Conservation (phyloP, 35 echinoderm and acorn worm species). For the Anneissia japonica region DNA sequence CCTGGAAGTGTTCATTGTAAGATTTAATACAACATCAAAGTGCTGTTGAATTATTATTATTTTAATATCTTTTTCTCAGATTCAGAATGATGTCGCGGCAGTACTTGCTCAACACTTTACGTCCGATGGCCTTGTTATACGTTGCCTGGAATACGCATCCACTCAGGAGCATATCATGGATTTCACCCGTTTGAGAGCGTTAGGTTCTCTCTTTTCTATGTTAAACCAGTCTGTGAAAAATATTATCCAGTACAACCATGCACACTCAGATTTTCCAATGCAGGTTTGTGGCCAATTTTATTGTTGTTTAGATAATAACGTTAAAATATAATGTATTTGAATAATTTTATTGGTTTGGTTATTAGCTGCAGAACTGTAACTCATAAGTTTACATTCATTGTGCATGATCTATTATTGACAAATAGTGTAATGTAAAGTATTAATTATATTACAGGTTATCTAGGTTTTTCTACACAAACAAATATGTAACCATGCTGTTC, state of each 20-base stretch:
- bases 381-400: no score
- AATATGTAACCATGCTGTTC: no score
- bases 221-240: conserved; percentile 72
- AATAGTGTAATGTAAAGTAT: no score
- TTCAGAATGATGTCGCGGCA: conserved; percentile 69
- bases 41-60: neutral
- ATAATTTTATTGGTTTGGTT: no score
- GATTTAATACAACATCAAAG: no score
- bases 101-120: conserved; percentile 65
- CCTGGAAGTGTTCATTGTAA: no score
- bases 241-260: conserved; percentile 84
- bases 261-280: conserved; percentile 91
- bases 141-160: conserved; percentile 63
- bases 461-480: no score
- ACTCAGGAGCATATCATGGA: conserved; percentile 98
- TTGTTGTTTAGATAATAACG: no score
- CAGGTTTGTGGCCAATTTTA: conserved; percentile 60
- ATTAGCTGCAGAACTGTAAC: no score
- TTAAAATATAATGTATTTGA: no score
- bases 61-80: conserved; percentile 16
- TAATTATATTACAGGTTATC: no score
- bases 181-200: conserved; percentile 81
- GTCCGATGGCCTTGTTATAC: conserved; percentile 71
- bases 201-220: conserved; percentile 95
- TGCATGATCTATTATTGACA: no score